Evolutionary conservation across 92 coral and sea anemone genomes (phyloP).

Genomic region (Chrysogorgia sp.): DNA sequence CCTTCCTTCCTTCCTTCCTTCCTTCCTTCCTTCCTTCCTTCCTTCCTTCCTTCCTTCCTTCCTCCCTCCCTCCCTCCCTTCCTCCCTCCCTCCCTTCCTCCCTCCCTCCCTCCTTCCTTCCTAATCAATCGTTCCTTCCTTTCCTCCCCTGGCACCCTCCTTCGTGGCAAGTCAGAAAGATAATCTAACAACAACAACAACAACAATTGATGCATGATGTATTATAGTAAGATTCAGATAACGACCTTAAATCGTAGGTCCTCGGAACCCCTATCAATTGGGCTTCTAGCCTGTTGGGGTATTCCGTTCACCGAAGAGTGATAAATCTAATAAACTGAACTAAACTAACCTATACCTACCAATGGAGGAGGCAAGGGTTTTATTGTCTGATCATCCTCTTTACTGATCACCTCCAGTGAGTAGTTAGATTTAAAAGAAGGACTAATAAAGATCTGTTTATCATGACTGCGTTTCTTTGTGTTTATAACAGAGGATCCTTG

Average conservation of each 20-base stretch:
- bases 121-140: neutral
- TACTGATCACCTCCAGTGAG: slow-evolving; percentile 20
- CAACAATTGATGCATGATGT: too few species aligned
- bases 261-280: too few species aligned
- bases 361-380: slow-evolving; percentile 93
- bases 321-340: too few species aligned
- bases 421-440: slow-evolving; percentile 36
- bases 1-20: neutral
- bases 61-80: neutral
- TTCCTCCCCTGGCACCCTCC: too few species aligned
- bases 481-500: slow-evolving; percentile 3
- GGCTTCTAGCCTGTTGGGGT: too few species aligned
- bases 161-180: too few species aligned
- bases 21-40: neutral
- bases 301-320: too few species aligned
- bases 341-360: slow-evolving; percentile 77
- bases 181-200: too few species aligned
- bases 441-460: slow-evolving; percentile 15
- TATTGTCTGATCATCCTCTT: slow-evolving; percentile 53
- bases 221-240: too few species aligned
- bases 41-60: neutral
- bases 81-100: neutral
- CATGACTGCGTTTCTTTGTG: slow-evolving; percentile 11
- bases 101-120: slow-evolving; percentile 9
- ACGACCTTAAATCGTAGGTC: too few species aligned